Percentiles rank a stretch among this genome's conserved stretches.
Conservation (phyloP, 2,888 invertebrate species). For the Tenthredo livida region DNA sequence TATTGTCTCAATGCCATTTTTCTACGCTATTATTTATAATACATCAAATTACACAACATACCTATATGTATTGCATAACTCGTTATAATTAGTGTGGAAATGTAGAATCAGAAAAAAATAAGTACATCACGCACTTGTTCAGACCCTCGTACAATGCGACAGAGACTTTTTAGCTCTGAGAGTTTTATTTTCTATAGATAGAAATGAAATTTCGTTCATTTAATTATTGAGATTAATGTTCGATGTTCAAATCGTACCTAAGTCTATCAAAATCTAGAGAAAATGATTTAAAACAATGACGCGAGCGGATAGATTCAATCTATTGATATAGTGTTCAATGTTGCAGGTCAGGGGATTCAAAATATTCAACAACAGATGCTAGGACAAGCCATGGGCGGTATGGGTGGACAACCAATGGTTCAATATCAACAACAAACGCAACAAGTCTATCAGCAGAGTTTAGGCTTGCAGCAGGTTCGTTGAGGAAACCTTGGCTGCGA, state of each 20-base stretch:
- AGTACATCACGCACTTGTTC: neutral
- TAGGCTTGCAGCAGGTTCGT: conserved; percentile 83
- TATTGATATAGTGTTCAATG: neutral
- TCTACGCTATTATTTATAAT: neutral
- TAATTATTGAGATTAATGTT: neutral
- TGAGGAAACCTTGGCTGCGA: conserved; percentile 19
- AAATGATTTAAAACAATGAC: neutral
- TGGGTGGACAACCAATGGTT: conserved; percentile 86
- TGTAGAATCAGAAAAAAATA: neutral
- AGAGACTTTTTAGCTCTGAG: neutral
- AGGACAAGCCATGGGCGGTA: conserved; percentile 83
- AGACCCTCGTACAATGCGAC: no score
- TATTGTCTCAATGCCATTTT: neutral
- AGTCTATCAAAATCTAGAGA: neutral
- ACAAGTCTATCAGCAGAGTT: conserved; percentile 84
- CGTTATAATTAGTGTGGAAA: neutral
- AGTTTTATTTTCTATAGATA: neutral
- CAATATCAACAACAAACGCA: conserved; percentile 86
- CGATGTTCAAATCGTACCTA: neutral
- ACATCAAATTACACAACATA: neutral
- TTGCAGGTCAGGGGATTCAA: conserved; percentile 80
- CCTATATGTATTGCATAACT: neutral
- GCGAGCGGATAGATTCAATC: neutral
- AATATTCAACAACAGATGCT: conserved; percentile 84
- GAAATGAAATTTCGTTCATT: neutral